These are phyloP conservation scores for Cyanoramphus novaezelandiae DNA, from an alignment of 2,113 vertebrate genomes.

Conservation along the genomic window DNA sequence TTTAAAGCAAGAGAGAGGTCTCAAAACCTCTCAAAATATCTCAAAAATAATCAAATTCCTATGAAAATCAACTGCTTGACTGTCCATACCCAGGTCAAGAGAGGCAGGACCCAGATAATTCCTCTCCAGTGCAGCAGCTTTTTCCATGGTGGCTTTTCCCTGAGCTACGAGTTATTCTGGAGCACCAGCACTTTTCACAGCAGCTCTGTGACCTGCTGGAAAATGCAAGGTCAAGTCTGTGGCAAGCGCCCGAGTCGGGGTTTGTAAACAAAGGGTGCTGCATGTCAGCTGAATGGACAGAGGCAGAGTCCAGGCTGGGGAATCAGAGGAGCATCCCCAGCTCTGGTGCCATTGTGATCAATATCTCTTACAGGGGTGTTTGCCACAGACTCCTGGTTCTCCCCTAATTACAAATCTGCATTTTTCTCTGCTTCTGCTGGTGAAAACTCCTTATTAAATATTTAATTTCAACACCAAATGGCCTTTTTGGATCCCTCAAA, in stretches of 20 bases:
- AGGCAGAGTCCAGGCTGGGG: not conserved
- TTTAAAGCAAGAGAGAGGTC: not conserved
- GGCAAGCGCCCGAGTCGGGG: not conserved
- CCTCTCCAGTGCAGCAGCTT: not conserved
- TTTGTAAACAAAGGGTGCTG: not conserved
- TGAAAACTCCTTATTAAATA: not conserved
- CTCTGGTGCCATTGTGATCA: not conserved
- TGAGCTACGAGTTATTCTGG: fast-evolving
- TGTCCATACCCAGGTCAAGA: not conserved
- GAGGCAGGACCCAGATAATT: not conserved
- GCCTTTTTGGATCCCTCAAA: not conserved
- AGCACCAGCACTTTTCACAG: not conserved
- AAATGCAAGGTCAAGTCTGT: not conserved
- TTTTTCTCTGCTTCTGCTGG: not conserved
- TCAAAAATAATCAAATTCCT: not conserved
- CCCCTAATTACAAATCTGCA: not conserved
- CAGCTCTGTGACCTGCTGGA: not conserved
- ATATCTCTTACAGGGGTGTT: not conserved
- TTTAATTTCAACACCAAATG: not conserved
- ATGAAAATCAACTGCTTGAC: not conserved
- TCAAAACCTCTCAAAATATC: not conserved
- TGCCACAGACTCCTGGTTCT: not conserved
- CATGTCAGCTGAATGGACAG: not conserved
- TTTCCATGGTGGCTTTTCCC: not conserved
- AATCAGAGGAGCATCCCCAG: not conserved